Conservation (phyloP, 1,140 invertebrate species). For the Marisa cornuarietis region DNA sequence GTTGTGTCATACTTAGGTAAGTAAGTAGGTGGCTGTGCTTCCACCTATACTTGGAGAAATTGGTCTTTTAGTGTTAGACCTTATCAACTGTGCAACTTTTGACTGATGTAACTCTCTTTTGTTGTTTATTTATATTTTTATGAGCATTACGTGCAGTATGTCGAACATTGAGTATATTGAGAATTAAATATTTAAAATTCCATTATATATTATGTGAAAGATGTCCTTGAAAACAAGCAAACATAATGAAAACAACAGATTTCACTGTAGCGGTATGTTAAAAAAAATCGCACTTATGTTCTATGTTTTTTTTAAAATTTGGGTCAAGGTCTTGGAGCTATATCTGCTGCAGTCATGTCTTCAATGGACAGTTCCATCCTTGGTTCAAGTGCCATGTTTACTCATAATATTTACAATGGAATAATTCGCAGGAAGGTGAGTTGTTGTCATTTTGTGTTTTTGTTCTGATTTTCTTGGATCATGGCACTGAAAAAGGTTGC, state of each 20-base stretch:
- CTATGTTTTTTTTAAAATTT: too few relatives aligned
- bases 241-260: too few relatives aligned
- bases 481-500: too few relatives aligned
- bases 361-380: constrained; percentile 62
- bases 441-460: neutral
- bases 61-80: neutral
- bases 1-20: constrained; percentile 54
- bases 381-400: constrained; percentile 62
- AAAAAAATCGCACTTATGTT: too few relatives aligned
- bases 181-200: too few relatives aligned
- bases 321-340: constrained; percentile 53
- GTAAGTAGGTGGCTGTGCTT: neutral
- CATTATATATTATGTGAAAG: too few relatives aligned
- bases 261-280: too few relatives aligned
- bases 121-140: neutral
- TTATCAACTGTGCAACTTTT: too few relatives aligned
- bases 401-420: constrained; percentile 58
- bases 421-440: constrained; percentile 33
- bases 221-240: too few relatives aligned
- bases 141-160: neutral
- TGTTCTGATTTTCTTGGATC: too few relatives aligned
- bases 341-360: constrained; percentile 64
- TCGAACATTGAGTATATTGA: too few relatives aligned
- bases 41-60: neutral
- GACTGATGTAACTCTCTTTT: neutral